A percentile compares a stretch with the other conserved stretches of the same genome.
phyloP scores from a whole-genome alignment of 2,797 vertebrate genomes.

The Paramormyrops hopkinsi region DNA sequence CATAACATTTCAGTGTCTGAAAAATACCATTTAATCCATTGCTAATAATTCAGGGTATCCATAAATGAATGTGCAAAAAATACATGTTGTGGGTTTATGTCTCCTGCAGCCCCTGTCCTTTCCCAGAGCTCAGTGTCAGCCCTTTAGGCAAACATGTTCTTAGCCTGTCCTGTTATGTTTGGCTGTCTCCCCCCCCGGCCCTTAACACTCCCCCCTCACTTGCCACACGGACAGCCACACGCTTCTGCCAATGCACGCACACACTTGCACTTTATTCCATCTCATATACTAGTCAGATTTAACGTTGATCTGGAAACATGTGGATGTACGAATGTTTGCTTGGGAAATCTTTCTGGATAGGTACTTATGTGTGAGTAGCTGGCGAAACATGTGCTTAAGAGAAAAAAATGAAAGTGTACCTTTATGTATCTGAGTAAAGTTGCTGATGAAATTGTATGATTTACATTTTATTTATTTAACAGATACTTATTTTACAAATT shows the following conservation, averaged over 20 bases:
- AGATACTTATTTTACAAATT: background rate
- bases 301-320: constrained; percentile 5
- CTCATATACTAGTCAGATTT: constrained; percentile 3
- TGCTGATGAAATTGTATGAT: background rate
- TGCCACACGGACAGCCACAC: constrained; percentile 12
- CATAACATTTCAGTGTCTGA: background rate
- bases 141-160: constrained; percentile 45
- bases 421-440: background rate
- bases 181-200: constrained; percentile 31
- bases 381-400: background rate
- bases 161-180: constrained; percentile 46
- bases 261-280: background rate
- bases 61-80: constrained; percentile 23
- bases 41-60: background rate
- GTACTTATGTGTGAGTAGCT: background rate
- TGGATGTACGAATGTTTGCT: constrained; percentile 5
- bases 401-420: background rate
- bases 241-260: background rate
- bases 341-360: background rate
- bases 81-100: constrained; percentile 37
- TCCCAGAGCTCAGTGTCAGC: constrained; percentile 33
- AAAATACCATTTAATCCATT: background rate
- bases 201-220: constrained; percentile 22
- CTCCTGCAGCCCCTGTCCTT: constrained; percentile 4
- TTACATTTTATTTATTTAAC: background rate